These are phyloP conservation scores for Galemys pyrenaicus DNA, from an alignment of 2,113 vertebrate species.

Conservation along the genomic window DNA sequence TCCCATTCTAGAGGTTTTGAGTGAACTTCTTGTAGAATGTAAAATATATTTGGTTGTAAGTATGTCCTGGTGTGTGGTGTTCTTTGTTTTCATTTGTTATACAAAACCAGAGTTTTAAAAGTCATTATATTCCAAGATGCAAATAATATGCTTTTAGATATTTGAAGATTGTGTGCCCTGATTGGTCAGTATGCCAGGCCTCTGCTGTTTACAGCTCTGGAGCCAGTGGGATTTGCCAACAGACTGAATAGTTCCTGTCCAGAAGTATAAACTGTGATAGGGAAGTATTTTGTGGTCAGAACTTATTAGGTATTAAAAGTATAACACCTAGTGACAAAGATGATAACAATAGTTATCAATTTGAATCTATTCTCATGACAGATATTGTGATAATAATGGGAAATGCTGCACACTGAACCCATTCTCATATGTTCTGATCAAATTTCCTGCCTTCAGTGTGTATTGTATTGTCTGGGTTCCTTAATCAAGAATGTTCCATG, in stretches of 20 bases:
- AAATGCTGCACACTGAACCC: neutral
- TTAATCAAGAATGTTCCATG: constrained; percentile 31
- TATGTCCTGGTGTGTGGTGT: fast-evolving
- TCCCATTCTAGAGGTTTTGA: neutral
- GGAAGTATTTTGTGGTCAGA: neutral
- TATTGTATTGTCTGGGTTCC: neutral
- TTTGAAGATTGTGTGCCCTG: neutral
- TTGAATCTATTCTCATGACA: neutral
- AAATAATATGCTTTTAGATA: neutral
- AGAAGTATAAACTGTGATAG: neutral
- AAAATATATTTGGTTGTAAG: neutral
- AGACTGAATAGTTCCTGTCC: neutral
- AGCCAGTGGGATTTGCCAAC: neutral
- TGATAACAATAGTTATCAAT: neutral
- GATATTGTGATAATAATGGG: neutral
- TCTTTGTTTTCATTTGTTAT: neutral
- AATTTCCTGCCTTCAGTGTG: neutral
- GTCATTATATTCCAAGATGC: neutral
- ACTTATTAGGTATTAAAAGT: neutral
- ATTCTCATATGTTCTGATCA: neutral
- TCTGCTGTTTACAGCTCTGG: neutral
- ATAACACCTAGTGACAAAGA: neutral
- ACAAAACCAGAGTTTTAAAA: constrained; percentile 6
- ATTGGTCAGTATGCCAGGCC: neutral
- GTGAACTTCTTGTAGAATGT: neutral